A percentile compares a stretch with the other conserved stretches of the same genome.
phyloP scores from a whole-genome alignment of 23 tunicate species.

The Styela clava region DNA sequence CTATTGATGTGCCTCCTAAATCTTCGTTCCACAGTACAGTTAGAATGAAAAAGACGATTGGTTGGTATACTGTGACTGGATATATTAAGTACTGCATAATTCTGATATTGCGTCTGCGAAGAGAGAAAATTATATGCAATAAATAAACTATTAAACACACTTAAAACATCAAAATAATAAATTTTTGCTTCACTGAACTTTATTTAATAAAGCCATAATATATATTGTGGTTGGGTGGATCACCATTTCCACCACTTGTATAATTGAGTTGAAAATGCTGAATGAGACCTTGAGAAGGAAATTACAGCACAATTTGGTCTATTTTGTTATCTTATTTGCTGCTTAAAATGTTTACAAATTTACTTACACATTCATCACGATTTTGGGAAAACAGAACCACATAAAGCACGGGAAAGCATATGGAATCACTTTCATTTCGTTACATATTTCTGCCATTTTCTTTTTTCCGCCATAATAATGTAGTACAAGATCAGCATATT shows the following conservation, averaged over 20 bases:
- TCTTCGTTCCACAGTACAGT: constrained; percentile 47
- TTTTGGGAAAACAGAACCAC: constrained; percentile 44
- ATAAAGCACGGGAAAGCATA: constrained; percentile 63
- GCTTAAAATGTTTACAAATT: too few species aligned
- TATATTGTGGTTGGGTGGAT: too few species aligned
- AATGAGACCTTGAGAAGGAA: too few species aligned
- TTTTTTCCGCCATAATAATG: constrained; percentile 59
- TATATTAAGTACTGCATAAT: constrained; percentile 33
- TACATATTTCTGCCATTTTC: constrained; percentile 42
- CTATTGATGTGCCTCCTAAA: not conserved
- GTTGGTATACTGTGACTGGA: constrained; percentile 51
- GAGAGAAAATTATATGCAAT: too few species aligned
- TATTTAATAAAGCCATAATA: not conserved
- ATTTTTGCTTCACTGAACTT: not conserved
- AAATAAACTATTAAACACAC: not conserved
- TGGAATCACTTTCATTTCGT: constrained; percentile 22
- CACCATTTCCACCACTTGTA: too few species aligned
- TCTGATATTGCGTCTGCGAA: constrained; percentile 42
- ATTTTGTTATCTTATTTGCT: too few species aligned
- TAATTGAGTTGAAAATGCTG: too few species aligned
- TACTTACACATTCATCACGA: constrained; percentile 71
- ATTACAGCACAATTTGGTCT: too few species aligned
- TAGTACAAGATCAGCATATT: constrained; percentile 38
- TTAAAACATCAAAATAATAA: not conserved
- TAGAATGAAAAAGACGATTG: constrained; percentile 46